Evolutionary conservation across 2,797 vertebrate genomes (phyloP).

Genomic region (Alexandromys oeconomus): DNA sequence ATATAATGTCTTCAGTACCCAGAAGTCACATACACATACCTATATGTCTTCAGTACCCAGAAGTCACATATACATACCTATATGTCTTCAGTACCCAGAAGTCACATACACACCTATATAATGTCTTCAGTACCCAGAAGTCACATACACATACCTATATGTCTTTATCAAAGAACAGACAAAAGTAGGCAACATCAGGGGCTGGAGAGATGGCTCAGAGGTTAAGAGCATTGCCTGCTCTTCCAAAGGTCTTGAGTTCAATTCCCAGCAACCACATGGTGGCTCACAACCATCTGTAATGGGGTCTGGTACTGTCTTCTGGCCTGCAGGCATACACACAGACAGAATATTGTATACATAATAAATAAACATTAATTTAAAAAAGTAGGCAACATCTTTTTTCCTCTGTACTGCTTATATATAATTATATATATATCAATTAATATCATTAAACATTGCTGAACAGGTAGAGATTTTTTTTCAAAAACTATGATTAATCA

Average conservation of each 20-base stretch:
- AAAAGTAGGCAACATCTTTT: neutral
- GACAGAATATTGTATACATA: too few species aligned
- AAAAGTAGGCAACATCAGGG: neutral
- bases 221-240: too few species aligned
- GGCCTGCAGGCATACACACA: too few species aligned
- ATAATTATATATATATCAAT: constrained; percentile 53
- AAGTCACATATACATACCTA: neutral
- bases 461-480: neutral
- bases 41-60: neutral
- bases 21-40: too few species aligned
- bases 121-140: neutral
- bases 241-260: too few species aligned
- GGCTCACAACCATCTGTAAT: too few species aligned
- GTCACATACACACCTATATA: too few species aligned
- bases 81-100: too few species aligned
- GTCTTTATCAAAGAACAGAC: neutral
- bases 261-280: too few species aligned
- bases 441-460: constrained; percentile 31
- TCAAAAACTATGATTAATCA: constrained; percentile 22
- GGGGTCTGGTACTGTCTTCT: too few species aligned
- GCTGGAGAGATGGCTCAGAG: too few species aligned
- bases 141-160: neutral
- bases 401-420: neutral
- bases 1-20: neutral
- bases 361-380: too few species aligned